These are phyloP conservation scores for Philereme transversata DNA, from an alignment of 2,888 invertebrate genomes.

Conservation along the genomic window DNA sequence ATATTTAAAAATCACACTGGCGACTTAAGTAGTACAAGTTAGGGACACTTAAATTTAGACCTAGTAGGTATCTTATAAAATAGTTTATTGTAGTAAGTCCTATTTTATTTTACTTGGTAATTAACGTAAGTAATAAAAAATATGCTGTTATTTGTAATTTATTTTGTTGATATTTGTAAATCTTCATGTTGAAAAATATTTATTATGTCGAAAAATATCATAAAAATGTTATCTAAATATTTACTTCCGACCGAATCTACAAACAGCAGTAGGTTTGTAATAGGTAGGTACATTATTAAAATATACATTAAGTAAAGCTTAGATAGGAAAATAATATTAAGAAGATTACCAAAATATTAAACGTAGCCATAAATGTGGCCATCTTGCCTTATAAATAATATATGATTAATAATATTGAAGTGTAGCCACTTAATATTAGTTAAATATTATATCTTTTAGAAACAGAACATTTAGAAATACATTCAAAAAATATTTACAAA, in stretches of 20 bases:
- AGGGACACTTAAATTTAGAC: conserved; percentile 60
- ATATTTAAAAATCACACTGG: conserved; percentile 45
- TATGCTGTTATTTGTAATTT: conserved; percentile 81
- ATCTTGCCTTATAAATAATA: conserved; percentile 69
- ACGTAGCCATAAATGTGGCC: conserved; percentile 76
- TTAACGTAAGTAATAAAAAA: conserved; percentile 66
- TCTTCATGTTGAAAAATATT: conserved; percentile 84
- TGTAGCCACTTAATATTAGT: conserved; percentile 8
- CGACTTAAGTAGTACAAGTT: conserved; percentile 74
- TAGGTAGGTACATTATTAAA: conserved; percentile 19
- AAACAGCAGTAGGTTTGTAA: conserved; percentile 62
- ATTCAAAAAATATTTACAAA: neutral
- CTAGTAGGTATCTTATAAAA: conserved; percentile 63
- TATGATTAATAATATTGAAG: conserved; percentile 11
- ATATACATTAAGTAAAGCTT: conserved; percentile 19
- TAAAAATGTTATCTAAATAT: conserved; percentile 80
- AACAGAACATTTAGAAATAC: conserved; percentile 1
- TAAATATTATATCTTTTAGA: conserved; percentile 9
- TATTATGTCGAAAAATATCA: conserved; percentile 77
- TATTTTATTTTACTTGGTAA: conserved; percentile 55
- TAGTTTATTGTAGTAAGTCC: conserved; percentile 56
- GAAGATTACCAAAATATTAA: conserved; percentile 34
- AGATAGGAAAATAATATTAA: conserved; percentile 29
- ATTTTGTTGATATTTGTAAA: conserved; percentile 85
- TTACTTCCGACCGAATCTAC: conserved; percentile 60